These are phyloP conservation scores for Harpalus rubripes DNA, from an alignment of 2,888 invertebrate genomes.

Conservation along the genomic window DNA sequence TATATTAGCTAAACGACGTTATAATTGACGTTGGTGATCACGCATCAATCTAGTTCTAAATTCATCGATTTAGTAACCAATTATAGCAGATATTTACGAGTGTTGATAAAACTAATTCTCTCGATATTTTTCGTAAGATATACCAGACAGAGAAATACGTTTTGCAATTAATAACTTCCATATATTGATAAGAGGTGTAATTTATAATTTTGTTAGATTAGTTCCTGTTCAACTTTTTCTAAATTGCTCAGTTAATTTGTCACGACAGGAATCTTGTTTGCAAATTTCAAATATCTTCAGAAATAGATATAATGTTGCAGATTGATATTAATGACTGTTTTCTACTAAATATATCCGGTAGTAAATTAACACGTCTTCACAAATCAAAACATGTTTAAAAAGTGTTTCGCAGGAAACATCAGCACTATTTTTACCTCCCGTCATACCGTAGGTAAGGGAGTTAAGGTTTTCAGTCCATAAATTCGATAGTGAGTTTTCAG, in stretches of 20 bases:
- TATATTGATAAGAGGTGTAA: slow-evolving; percentile 38
- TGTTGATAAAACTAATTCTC: slow-evolving; percentile 34
- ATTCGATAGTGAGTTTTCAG: too few relatives aligned
- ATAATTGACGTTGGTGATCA: slow-evolving; percentile 51
- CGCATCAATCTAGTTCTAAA: slow-evolving; percentile 42
- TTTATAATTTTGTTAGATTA: slow-evolving; percentile 35
- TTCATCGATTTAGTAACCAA: background rate
- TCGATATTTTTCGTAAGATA: slow-evolving; percentile 17
- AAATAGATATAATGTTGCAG: background rate
- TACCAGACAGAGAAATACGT: slow-evolving; percentile 5
- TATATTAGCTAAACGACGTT: slow-evolving; percentile 30
- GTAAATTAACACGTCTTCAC: background rate
- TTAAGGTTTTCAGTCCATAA: too few relatives aligned
- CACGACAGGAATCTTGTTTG: slow-evolving; percentile 3
- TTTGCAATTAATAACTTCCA: slow-evolving; percentile 42
- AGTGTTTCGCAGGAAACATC: too few relatives aligned
- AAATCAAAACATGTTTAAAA: too few relatives aligned
- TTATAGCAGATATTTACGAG: slow-evolving; percentile 32
- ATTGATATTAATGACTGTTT: background rate
- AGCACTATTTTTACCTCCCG: too few relatives aligned
- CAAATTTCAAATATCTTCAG: background rate
- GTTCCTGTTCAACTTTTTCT: slow-evolving; percentile 44
- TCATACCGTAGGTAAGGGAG: too few relatives aligned
- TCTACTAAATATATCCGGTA: background rate
- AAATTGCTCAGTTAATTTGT: slow-evolving; percentile 14